Evolutionary conservation across 92 coral and sea anemone genomes (phyloP), one percentile per base, ranked within the genome.

Genomic region (Palythoa grandis): DNA sequence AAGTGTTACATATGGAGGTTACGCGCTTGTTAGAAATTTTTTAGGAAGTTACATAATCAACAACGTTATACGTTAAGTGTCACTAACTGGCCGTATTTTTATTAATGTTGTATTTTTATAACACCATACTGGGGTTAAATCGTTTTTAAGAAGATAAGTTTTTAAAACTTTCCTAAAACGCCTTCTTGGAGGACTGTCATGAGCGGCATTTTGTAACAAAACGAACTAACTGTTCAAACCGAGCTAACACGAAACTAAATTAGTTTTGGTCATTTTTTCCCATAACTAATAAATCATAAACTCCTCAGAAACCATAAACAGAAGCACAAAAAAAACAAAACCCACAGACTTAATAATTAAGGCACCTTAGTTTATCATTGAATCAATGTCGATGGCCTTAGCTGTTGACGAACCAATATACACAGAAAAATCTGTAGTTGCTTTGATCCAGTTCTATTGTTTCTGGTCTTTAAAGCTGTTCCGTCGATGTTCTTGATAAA

Each of bases 211-310:
- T 74, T 19, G 58, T 38, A 20, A 11, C 16, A 72, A 39, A 72
- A 39, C 54, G 1, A 40, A 72, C 52, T 3, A 6, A 19, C 47
- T 15, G 22, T 43, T 39, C 56, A 15, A 72, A 7, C 77, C 77
- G 37, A 67, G 77, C 66, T 76, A 29, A 76, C 52, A 56, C 66
- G 25, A 12, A 52, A 76, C 65, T 20, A 72, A 72, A 72, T 17
- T 37, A 22, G 35, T 72, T 72, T 70, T 73, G 40, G 78, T 23
- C 13, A 16, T 15, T 40, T 1, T 72, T 19, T 73, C 25, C 19
- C 23, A 52, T 2, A 43, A 3, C 72, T 35, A 68, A 47, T 43
- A 63, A 63, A 63, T 63, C 69, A n/a, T 12, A 16, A 12, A 63
- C 24, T 19, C 8, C 2, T 23, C 10, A 29, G 4, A 63, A 63